Percentiles rank a stretch among this genome's conserved stretches.
phyloP scores from a whole-genome alignment of 2,888 invertebrate species.

The Eupithecia insigniata region DNA sequence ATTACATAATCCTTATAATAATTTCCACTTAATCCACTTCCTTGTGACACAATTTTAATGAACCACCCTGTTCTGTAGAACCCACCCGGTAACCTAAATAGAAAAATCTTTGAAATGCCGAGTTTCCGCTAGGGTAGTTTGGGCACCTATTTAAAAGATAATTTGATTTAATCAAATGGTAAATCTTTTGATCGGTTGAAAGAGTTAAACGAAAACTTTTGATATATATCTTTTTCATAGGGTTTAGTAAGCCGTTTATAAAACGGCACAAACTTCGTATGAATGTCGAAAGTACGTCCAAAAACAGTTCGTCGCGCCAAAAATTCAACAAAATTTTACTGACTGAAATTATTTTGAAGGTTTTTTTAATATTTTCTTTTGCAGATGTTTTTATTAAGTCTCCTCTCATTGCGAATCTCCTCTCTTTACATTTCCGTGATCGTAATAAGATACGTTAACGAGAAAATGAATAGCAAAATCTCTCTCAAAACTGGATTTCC shows the following conservation, averaged over 20 bases:
- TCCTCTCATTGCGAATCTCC: slow-evolving; percentile 7
- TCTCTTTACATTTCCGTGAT: slow-evolving; percentile 37
- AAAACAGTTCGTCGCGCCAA: not conserved
- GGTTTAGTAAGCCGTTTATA: not conserved
- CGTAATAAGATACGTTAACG: slow-evolving; percentile 40
- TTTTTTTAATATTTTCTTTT: not conserved
- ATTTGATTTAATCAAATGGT: slow-evolving; percentile 9
- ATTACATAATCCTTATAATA: no score
- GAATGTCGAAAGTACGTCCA: not conserved
- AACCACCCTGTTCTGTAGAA: not conserved
- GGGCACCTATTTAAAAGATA: not conserved
- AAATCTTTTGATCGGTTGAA: slow-evolving; percentile 5
- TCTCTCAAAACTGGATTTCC: slow-evolving; percentile 35
- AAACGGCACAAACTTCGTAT: not conserved
- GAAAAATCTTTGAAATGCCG: slow-evolving; percentile 2
- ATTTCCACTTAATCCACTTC: not conserved
- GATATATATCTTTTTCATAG: slow-evolving; percentile 2
- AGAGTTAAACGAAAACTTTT: slow-evolving; percentile 9
- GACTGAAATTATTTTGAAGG: not conserved
- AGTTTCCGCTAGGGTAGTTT: not conserved
- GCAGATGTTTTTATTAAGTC: not conserved
- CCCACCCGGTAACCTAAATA: not conserved
- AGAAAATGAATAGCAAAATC: slow-evolving; percentile 38
- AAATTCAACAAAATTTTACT: not conserved
- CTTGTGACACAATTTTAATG: not conserved